These are phyloP conservation scores for Temnopleurus reevesii DNA, from an alignment of 53 echinoderm and acorn worm genomes.

Conservation along the genomic window DNA sequence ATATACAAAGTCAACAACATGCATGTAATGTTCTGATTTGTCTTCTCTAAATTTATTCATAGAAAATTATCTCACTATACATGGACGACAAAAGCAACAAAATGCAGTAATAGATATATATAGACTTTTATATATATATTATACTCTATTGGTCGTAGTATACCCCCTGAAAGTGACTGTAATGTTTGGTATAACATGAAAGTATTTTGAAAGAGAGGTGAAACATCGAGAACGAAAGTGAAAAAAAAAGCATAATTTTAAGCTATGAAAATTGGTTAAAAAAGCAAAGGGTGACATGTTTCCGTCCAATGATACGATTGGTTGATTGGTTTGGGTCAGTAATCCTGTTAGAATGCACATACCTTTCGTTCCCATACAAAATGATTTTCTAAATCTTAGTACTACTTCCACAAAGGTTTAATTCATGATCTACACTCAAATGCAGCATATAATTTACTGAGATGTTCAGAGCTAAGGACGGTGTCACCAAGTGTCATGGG, in stretches of 20 bases:
- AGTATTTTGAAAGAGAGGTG: constrained; percentile 43
- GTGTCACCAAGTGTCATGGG: too few relatives aligned
- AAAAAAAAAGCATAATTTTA: constrained; percentile 25
- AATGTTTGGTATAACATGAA: constrained; percentile 53
- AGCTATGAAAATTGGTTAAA: constrained; percentile 37
- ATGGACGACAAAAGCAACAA: constrained; percentile 49
- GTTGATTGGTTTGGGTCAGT: too few relatives aligned
- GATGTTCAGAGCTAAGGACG: too few relatives aligned
- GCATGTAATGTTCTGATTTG: constrained; percentile 46
- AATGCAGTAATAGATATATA: constrained; percentile 48
- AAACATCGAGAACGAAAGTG: neutral
- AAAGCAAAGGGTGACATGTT: constrained; percentile 34
- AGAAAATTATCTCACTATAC: constrained; percentile 49
- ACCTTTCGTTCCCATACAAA: neutral
- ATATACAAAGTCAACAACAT: constrained; percentile 61
- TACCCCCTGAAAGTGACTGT: constrained; percentile 25
- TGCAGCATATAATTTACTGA: constrained; percentile 39
- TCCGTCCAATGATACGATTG: neutral
- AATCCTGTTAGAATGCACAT: constrained; percentile 33
- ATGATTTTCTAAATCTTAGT: constrained; percentile 41
- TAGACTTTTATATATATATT: constrained; percentile 31
- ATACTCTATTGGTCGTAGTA: constrained; percentile 34
- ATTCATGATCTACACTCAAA: neutral
- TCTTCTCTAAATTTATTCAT: constrained; percentile 49
- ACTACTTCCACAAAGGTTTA: constrained; percentile 25